A percentile compares a stretch with the other conserved stretches of the same genome.
These are phyloP conservation scores for Oligia fasciuncula DNA, from an alignment of 2,888 invertebrate genomes.

Conservation along the genomic window DNA sequence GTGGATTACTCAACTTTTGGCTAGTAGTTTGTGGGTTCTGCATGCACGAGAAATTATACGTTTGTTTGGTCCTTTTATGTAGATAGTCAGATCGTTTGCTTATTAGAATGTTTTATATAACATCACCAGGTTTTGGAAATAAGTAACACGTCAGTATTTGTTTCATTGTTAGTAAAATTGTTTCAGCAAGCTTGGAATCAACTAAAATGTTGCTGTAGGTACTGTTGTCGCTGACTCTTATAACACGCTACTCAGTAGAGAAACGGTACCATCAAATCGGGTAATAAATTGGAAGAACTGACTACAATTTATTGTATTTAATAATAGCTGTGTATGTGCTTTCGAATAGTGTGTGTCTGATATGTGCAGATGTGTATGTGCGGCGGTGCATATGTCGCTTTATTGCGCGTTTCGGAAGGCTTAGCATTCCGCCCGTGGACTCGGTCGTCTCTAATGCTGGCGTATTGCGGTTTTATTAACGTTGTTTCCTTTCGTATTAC, in stretches of 20 bases:
- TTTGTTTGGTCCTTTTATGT: conserved; percentile 75
- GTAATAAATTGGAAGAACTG: conserved; percentile 1
- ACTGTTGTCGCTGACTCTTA: neutral
- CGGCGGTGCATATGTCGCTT: conserved; percentile 78
- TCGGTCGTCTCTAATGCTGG: conserved; percentile 78
- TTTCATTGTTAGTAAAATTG: neutral
- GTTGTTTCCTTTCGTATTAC: conserved; percentile 81
- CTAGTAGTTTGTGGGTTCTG: conserved; percentile 83
- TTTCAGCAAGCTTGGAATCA: neutral
- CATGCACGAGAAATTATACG: conserved; percentile 79
- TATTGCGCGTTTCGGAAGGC: conserved; percentile 81
- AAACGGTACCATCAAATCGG: conserved; percentile 6
- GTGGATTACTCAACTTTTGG: conserved; percentile 88
- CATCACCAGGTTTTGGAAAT: neutral
- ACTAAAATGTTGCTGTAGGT: conserved; percentile 3
- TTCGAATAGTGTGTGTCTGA: conserved; percentile 45
- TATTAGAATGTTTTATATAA: neutral
- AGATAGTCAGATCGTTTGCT: conserved; percentile 62
- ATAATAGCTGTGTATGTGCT: conserved; percentile 13
- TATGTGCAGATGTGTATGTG: conserved; percentile 69
- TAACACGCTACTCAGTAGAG: neutral
- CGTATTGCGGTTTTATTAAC: conserved; percentile 85
- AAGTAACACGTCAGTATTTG: neutral
- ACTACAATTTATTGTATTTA: conserved; percentile 25
- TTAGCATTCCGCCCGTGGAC: conserved; percentile 80